Base-by-base conservation (phyloP, 1,140 invertebrate species). In the Trichonephila inaurata region DNA sequence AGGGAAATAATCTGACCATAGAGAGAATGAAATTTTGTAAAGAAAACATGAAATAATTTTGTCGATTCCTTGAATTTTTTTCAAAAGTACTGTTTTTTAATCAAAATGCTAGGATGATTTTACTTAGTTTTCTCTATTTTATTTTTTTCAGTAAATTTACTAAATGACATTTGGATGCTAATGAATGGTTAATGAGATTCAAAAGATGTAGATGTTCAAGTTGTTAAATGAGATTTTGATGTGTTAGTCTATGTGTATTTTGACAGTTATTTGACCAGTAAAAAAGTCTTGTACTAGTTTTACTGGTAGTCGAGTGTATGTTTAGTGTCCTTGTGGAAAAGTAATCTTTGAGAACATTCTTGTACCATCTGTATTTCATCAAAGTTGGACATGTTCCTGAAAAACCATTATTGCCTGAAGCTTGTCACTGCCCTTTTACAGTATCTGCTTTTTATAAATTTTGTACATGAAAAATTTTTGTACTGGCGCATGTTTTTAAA, bases 351-450 rank as follows among this genome's bases (percentile, higher is more conserved):
- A 77, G 33, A 28, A 18, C 18, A 18, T 77, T 40, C 72, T 33
- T 77, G 72, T 77, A 40, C 72, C 33, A 77, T 77, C 33, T 77
- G 16, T 33, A 77, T 77, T 77, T 77, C 72, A 33, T 77, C 72
- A 77, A 90, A 90, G 89, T 90, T 77, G 89, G 44, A 90, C 69
- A 60, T 64, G 69, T 66, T 91, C 81, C 77, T 61, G 61, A 44
- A 51, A 90, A 83, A 83, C 77, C 82, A 92, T 69, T 77, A 92
- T 86, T 92, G 91, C 91, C 91, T 92, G 61, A 92, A 92, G 82
- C 91, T 64, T 66, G 40, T 58, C 91, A 92, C 91, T 92, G 91
- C 91, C 91, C 33, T 10, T 86, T 61, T 86, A 60, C 60, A 86
- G 72, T 62, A 83, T 91, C 77, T 64, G 77, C 89, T 83, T 81